Percentiles rank a stretch among this genome's conserved stretches.
These are phyloP conservation scores for Coleophora deauratella DNA, from an alignment of 2,888 invertebrate species.

Conservation along the genomic window DNA sequence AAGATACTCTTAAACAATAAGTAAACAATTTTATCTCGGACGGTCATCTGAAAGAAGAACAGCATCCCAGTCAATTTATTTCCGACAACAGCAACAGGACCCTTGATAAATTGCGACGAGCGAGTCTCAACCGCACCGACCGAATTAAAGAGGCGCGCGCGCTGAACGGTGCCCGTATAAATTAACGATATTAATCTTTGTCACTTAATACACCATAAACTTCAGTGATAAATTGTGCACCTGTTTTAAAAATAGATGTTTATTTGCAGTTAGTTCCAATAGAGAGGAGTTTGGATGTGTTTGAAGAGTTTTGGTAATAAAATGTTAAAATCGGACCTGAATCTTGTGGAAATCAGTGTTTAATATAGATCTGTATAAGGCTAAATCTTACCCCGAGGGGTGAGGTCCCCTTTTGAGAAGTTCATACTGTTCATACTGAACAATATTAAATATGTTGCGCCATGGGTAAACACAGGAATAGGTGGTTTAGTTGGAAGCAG, in stretches of 20 bases:
- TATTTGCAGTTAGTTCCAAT: constrained; percentile 5
- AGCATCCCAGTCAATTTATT: constrained; percentile 8
- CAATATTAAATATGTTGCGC: too few relatives aligned
- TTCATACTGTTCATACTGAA: too few relatives aligned
- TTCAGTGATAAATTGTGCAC: constrained; percentile 45
- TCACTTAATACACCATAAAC: constrained; percentile 54
- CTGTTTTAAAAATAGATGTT: constrained; percentile 25
- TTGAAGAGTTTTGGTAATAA: too few relatives aligned
- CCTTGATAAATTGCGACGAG: constrained; percentile 9
- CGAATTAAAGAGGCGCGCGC: constrained; percentile 22
- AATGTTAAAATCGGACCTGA: too few relatives aligned
- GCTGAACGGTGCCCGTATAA: constrained; percentile 27
- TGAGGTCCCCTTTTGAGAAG: too few relatives aligned
- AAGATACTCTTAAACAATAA: too few relatives aligned
- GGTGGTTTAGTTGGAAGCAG: too few relatives aligned
- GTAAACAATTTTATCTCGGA: neutral
- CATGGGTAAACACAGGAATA: too few relatives aligned
- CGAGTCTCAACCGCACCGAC: constrained; percentile 15
- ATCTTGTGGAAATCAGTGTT: too few relatives aligned
- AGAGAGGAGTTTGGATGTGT: too few relatives aligned
- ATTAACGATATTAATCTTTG: constrained; percentile 54
- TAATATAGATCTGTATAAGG: too few relatives aligned
- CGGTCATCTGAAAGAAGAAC: constrained; percentile 4
- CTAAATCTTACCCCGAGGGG: too few relatives aligned
- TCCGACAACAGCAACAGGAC: constrained; percentile 5